A percentile compares a stretch with the other conserved stretches of the same genome.
These are phyloP conservation scores for Hyperopisus bebe DNA, from an alignment of 2,113 vertebrate species.

Conservation along the genomic window DNA sequence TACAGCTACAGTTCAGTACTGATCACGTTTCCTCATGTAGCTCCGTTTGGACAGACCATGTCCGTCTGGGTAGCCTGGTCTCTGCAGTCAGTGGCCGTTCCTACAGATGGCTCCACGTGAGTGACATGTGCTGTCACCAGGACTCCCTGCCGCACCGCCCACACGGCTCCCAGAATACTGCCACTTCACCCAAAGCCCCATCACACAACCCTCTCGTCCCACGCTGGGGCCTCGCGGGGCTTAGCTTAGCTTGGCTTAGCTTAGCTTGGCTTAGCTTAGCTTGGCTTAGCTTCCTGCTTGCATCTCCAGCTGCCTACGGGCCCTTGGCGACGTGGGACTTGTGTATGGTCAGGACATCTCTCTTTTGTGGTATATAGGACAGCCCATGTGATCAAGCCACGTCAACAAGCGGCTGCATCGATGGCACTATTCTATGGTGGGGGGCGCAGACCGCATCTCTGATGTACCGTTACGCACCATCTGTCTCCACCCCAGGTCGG, in stretches of 20 bases:
- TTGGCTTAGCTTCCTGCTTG: neutral
- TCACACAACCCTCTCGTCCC: neutral
- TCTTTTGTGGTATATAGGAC: neutral
- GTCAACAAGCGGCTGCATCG: neutral
- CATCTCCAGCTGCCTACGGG: neutral
- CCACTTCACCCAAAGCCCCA: neutral
- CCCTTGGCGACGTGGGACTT: neutral
- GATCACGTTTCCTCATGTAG: neutral
- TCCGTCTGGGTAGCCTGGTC: neutral
- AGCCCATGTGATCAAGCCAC: neutral
- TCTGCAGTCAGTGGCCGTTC: neutral
- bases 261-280: neutral
- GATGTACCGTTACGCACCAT: conserved; percentile 2
- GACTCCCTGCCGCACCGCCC: neutral
- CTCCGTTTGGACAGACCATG: neutral
- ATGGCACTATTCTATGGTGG: neutral
- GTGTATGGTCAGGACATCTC: neutral
- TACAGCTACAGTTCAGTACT: neutral
- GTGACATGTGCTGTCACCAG: neutral
- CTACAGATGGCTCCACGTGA: neutral
- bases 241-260: neutral
- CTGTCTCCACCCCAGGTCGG: neutral
- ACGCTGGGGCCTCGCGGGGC: neutral
- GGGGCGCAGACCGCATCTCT: neutral
- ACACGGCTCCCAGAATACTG: neutral